A percentile compares a stretch with the other conserved stretches of the same genome.
phyloP scores from a whole-genome alignment of 2,888 invertebrate species.

The Nyleta sp. region DNA sequence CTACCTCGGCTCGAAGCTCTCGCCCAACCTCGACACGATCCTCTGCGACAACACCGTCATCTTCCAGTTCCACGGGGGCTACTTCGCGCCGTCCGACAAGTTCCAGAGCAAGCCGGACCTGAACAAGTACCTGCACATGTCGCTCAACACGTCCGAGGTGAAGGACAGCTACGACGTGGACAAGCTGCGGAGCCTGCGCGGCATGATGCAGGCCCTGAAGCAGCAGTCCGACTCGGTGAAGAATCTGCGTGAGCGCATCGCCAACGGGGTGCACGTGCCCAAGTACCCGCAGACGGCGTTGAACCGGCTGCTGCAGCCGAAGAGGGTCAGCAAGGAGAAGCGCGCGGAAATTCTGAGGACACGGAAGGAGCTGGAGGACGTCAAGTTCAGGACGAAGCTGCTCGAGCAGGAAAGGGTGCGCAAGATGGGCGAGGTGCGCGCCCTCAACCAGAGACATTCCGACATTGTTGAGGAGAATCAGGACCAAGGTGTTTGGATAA shows the following conservation, averaged over 20 bases:
- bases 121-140: conserved; percentile 78
- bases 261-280: conserved; percentile 77
- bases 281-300: conserved; percentile 78
- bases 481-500: conserved; percentile 88
- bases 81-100: conserved; percentile 87
- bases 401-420: conserved; percentile 88
- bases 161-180: conserved; percentile 89
- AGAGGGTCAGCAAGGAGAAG: conserved; percentile 86
- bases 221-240: conserved; percentile 86
- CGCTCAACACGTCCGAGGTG: conserved; percentile 83
- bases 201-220: conserved; percentile 86
- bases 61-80: conserved; percentile 94
- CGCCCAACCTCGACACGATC: conserved; percentile 86
- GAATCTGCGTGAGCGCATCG: conserved; percentile 81
- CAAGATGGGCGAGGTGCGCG: conserved; percentile 85
- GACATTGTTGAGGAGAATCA: conserved; percentile 87
- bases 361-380: conserved; percentile 88
- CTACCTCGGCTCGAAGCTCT: conserved; percentile 88
- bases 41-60: conserved; percentile 90
- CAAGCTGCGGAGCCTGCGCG: conserved; percentile 85
- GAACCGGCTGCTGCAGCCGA: conserved; percentile 78
- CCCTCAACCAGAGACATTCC: conserved; percentile 86
- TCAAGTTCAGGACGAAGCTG: conserved; percentile 87
- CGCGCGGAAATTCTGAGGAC: conserved; percentile 86
- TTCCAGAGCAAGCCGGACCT: conserved; percentile 77